These are phyloP conservation scores for Sardinella longiceps DNA, from an alignment of 2,797 vertebrate species.

Conservation along the genomic window DNA sequence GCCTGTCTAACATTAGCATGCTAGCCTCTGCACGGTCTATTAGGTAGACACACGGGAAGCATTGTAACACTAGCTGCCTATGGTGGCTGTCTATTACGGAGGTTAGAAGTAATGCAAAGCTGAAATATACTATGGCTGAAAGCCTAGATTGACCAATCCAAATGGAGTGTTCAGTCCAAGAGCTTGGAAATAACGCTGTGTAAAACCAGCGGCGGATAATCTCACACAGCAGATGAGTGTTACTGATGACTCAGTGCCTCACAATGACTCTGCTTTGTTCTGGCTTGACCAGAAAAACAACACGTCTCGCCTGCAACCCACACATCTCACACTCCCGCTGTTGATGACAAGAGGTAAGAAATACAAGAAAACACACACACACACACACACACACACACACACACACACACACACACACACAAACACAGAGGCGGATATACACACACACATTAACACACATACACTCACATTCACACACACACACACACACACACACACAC, in stretches of 20 bases:
- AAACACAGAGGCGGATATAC: no score
- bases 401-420: not conserved
- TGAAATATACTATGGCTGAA: not conserved
- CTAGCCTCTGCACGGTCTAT: not conserved
- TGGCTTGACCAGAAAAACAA: conserved; percentile 15
- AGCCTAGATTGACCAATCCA: not conserved
- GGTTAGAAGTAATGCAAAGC: not conserved
- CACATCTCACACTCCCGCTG: not conserved
- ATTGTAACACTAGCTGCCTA: not conserved
- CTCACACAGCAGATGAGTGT: conserved; percentile 21
- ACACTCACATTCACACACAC: no score
- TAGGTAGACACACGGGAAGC: not conserved
- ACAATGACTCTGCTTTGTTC: not conserved
- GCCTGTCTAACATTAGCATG: not conserved
- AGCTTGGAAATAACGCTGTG: not conserved
- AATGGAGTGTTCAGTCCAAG: not conserved
- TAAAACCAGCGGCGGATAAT: not conserved
- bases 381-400: not conserved
- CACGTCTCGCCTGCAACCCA: not conserved
- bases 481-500: no score
- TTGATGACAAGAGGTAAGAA: not conserved
- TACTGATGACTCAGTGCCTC: not conserved
- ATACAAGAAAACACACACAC: not conserved
- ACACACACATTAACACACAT: no score
- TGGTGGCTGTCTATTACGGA: not conserved